Base-by-base conservation (phyloP, 2,888 invertebrate genomes). In the Incurvaria masculella region DNA sequence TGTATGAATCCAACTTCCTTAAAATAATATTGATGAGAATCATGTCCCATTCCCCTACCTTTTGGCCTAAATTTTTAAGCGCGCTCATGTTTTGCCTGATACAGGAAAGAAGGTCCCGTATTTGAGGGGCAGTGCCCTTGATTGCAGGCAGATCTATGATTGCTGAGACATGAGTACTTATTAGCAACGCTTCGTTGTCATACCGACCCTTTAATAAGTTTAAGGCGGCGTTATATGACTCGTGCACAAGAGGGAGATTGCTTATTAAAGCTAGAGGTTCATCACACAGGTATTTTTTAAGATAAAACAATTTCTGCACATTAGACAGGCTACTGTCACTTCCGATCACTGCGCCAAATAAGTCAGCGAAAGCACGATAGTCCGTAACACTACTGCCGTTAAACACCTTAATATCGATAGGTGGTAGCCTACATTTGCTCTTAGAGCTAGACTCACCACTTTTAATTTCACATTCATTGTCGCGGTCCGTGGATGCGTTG, bases 201-300 rank as follows among this genome's bases (percentile, higher is more conserved):
- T 52, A 54, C 21, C 54, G 43, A 4, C 49, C 48, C 4, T 52
- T 42, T 5, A 54, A 27, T 4, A 54, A 11, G 10, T 44, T 11
- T 1, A 51, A 11, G 1, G 49, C 52, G 14, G 51, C 39, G 5
- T 18, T 4, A 21, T 54, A 54, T 18, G 53, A 53, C 1, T 49
- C 49, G 19, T 20, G 8, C 2, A 26, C 17, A 1, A 55, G 16
- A 2, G 53, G 51, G 6, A 55, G 44, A 20, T 55, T 55, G 44
- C 53, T 52, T 2, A 55, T 48, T 2, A 53, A 21, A 41, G 53
- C 52, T 6, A 47, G 46, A 10, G 52, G 49, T 19, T 55, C 50
- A 8, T 41, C 44, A 4, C 17, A 10, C 18, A 41, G 18, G 18
- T 41, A 41, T 8, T 6, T 4, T 18, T 41, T 41, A 17, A 41